phyloP scores from a whole-genome alignment of 2,113 vertebrate species.

The Phodopus roborovskii region DNA sequence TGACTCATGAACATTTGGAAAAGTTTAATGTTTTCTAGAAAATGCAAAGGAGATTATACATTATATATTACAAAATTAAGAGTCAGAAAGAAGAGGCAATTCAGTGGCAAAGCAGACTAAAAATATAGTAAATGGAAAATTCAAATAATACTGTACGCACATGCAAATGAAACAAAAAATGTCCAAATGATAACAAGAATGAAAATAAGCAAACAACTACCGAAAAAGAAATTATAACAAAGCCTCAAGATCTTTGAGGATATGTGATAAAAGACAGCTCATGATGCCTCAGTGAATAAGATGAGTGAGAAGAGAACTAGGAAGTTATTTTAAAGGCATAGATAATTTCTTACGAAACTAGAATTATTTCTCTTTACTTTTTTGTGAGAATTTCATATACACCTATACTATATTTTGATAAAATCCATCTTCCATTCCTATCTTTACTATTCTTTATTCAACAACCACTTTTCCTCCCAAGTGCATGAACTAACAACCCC shows the following conservation, averaged over 20 bases:
- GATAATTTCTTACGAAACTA: neutral
- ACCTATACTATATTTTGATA: neutral
- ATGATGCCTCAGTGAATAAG: neutral
- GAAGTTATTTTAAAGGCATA: neutral
- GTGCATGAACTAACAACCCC: neutral
- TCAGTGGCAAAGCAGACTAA: neutral
- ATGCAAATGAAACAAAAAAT: neutral
- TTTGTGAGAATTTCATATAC: neutral
- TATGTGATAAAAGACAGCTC: neutral
- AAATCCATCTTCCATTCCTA: neutral
- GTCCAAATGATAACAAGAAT: neutral
- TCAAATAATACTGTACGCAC: neutral
- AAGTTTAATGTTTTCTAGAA: neutral
- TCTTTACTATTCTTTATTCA: neutral
- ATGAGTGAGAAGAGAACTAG: neutral
- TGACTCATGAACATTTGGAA: neutral
- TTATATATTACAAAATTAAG: neutral
- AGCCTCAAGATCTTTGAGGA: neutral
- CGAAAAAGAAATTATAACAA: neutral
- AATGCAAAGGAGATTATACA: neutral
- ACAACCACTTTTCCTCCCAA: neutral
- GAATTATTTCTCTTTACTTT: neutral
- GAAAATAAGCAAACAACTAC: neutral
- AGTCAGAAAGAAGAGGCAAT: neutral
- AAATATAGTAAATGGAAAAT: neutral